These are phyloP conservation scores for Spatula versicolor DNA, from an alignment of 2,797 vertebrate genomes.

Conservation along the genomic window DNA sequence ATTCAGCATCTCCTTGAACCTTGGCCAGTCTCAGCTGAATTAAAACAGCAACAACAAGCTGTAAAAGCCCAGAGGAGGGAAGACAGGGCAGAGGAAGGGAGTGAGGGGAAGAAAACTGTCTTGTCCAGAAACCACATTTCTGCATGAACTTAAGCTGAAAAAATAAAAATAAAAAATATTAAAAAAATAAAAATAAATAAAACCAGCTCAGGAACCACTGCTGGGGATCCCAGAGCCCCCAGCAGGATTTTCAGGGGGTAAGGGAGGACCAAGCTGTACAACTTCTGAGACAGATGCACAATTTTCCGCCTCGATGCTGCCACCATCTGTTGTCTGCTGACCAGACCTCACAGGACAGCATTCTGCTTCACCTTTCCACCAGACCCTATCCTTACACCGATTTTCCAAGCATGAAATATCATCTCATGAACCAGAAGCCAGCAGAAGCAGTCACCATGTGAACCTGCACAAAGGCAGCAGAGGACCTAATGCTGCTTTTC, in stretches of 20 bases:
- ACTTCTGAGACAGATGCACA: rapidly evolving
- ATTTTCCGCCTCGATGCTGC: slow-evolving; percentile 3
- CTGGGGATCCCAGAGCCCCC: neutral
- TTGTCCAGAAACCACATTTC: neutral
- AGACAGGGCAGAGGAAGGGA: rapidly evolving
- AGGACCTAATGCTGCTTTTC: neutral
- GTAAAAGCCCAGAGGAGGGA: neutral
- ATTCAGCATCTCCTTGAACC: neutral
- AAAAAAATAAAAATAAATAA: neutral
- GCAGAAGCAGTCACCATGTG: rapidly evolving
- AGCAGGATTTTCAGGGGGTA: rapidly evolving
- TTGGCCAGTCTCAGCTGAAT: neutral
- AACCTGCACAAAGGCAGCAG: rapidly evolving
- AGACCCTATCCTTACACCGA: rapidly evolving
- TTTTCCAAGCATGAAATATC: rapidly evolving
- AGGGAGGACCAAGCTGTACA: neutral
- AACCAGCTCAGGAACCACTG: rapidly evolving
- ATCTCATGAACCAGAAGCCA: rapidly evolving
- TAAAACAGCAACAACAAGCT: neutral
- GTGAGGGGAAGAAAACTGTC: rapidly evolving
- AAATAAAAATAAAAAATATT: neutral
- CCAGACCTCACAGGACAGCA: neutral
- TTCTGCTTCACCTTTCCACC: rapidly evolving
- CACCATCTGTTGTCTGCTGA: neutral
- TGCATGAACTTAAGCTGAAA: neutral